phyloP scores from a whole-genome alignment of 2,888 invertebrate species.

The Eristalis pertinax region DNA sequence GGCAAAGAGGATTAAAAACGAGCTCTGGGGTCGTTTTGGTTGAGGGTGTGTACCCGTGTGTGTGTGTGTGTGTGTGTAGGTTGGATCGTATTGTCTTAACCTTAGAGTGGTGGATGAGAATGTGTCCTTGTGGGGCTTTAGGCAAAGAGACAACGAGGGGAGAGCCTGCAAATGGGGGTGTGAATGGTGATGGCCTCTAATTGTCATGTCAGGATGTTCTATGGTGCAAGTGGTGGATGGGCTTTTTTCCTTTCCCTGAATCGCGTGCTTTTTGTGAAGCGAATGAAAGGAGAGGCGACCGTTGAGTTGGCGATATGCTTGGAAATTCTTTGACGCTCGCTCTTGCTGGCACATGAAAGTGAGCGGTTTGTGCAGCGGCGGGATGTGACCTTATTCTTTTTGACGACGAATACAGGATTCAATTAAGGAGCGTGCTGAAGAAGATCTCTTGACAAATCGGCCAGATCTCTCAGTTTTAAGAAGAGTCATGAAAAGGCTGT shows the following conservation, averaged over 20 bases:
- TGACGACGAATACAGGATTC: no score
- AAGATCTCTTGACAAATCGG: no score
- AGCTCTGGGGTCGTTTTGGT: neutral
- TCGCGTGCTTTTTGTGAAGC: neutral
- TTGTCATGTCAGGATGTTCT: neutral
- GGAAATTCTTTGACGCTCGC: neutral
- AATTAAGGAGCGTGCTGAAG: no score
- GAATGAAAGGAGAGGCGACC: neutral
- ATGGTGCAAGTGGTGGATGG: neutral
- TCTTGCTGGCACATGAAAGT: no score
- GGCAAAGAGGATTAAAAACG: conserved; percentile 45
- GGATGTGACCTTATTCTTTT: no score
- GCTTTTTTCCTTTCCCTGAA: neutral
- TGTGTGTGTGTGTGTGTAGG: conserved; percentile 4
- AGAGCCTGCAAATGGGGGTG: neutral
- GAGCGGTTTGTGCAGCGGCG: no score
- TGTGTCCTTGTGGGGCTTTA: conserved; percentile 5
- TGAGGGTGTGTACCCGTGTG: neutral
- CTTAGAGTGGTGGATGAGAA: neutral
- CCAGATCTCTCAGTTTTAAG: no score
- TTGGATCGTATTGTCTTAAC: conserved; percentile 10
- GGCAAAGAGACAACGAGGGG: neutral
- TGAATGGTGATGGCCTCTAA: neutral
- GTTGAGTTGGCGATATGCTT: neutral
- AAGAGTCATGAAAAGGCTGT: no score